A percentile compares a stretch with the other conserved stretches of the same genome.
Evolutionary conservation across 1,140 invertebrate genomes (phyloP).

Genomic region (Orius insidiosus): DNA sequence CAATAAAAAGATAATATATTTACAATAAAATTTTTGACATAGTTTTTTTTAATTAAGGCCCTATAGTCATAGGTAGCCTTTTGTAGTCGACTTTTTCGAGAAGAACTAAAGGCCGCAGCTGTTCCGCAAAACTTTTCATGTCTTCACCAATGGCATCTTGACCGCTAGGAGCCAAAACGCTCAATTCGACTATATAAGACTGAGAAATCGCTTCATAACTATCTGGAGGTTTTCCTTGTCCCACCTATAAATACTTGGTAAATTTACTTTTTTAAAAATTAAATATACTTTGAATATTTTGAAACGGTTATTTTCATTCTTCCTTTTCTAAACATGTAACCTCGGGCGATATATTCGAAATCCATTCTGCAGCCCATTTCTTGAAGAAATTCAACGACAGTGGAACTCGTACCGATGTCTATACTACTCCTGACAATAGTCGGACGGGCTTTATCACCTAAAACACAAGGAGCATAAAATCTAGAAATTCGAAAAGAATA

Average conservation of each 20-base stretch:
- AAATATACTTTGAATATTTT: slow-evolving; percentile 58
- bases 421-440: slow-evolving; percentile 80
- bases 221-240: slow-evolving; percentile 46
- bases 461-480: too few species aligned
- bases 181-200: slow-evolving; percentile 88
- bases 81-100: slow-evolving; percentile 84
- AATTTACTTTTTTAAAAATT: too few species aligned
- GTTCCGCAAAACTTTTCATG: slow-evolving; percentile 88
- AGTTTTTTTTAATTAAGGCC: slow-evolving; percentile 6
- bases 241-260: too few species aligned
- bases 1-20: too few species aligned
- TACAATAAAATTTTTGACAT: too few species aligned
- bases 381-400: slow-evolving; percentile 77
- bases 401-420: slow-evolving; percentile 76
- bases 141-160: slow-evolving; percentile 91
- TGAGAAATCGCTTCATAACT: slow-evolving; percentile 70
- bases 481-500: background rate
- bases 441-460: slow-evolving; percentile 65
- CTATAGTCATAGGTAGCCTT: slow-evolving; percentile 30
- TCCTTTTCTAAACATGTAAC: slow-evolving; percentile 91
- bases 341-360: slow-evolving; percentile 85
- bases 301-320: slow-evolving; percentile 93
- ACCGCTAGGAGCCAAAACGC: slow-evolving; percentile 78
- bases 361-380: slow-evolving; percentile 81
- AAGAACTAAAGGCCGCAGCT: slow-evolving; percentile 76